Base-by-base conservation (phyloP, 2,888 invertebrate species). In the Eilema griseolum region DNA sequence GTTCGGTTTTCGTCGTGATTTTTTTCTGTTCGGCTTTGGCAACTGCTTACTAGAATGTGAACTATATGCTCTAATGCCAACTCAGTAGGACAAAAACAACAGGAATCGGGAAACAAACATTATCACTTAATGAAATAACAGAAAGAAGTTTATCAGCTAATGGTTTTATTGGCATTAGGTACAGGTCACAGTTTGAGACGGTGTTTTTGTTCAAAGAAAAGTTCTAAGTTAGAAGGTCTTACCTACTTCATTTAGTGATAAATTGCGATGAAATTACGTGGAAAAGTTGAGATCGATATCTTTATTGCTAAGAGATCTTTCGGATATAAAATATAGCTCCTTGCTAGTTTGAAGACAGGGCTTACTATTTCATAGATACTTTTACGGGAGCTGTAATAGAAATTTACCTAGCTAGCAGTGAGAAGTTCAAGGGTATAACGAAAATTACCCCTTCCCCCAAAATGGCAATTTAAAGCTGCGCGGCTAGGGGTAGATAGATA, bases 101-200 rank as follows among this genome's bases (percentile, higher is more conserved):
- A n/a, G n/a, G n/a, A n/a, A n/a, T 24, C 14, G 28, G 24, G 14
- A 59, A 26, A 59, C 59, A 65, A 56, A 46, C 56, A 14, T 14
- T 16, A 33, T 56, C 31, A 56, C 3, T 14, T 57, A 65, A 65
- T 57, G 31, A 46, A 23, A 57, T 57, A 8, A 56, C 14, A 24
- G 31, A 56, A 56, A 23, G 16, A 31, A 65, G 56, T 64, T 65
- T 33, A 46, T 33, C 56, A 24, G 16, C 65, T 65, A 65, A 65
- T 65, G 65, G 65, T 33, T 65, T 65, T 57, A 31, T 65, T 52
- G 31, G 33, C 61, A 33, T 12, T 20, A 60, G 20, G 20, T 31
- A 20, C n/a, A n/a, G 11, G 61, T 61, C 16, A 59, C 16, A 26
- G 24, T 61, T 61, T 33, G 31, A n/a, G 26, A 12, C 28, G 33